A percentile compares a stretch with the other conserved stretches of the same genome.
phyloP scores from a whole-genome alignment of 2,797 vertebrate genomes.

The Ara ararauna region DNA sequence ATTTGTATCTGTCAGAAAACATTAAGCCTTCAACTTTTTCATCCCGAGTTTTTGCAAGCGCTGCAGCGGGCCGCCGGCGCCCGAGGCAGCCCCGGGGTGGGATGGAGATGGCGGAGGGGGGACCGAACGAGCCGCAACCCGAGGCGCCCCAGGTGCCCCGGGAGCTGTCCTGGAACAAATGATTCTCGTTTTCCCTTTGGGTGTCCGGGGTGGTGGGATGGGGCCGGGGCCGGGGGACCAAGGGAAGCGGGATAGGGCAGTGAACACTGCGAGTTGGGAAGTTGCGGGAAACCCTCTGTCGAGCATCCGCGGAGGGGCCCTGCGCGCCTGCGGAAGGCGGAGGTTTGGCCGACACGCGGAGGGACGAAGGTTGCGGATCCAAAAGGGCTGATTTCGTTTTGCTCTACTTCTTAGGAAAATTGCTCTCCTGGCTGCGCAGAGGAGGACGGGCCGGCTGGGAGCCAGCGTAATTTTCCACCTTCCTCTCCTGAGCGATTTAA shows the following conservation, averaged over 20 bases:
- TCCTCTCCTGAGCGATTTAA: slow-evolving; percentile 48
- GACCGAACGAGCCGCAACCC: background rate
- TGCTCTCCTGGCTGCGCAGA: background rate
- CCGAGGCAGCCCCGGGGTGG: background rate
- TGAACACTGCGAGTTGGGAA: background rate
- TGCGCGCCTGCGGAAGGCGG: background rate
- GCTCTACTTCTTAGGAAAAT: slow-evolving; percentile 35
- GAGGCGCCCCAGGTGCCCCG: background rate
- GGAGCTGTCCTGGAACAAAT: background rate
- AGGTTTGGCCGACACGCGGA: background rate
- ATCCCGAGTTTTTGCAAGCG: slow-evolving; percentile 24
- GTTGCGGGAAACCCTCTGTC: background rate
- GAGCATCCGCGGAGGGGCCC: background rate
- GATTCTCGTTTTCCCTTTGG: background rate
- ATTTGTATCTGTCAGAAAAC: slow-evolving; percentile 72
- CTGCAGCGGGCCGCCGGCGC: background rate
- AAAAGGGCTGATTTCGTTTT: slow-evolving; percentile 34
- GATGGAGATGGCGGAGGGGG: background rate
- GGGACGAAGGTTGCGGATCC: background rate
- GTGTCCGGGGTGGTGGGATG: background rate
- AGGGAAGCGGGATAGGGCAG: background rate
- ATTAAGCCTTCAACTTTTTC: slow-evolving; percentile 61
- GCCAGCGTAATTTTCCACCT: slow-evolving; percentile 62
- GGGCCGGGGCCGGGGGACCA: background rate
- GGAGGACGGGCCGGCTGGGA: slow-evolving; percentile 30